Evolutionary conservation across 2,888 invertebrate genomes (phyloP).

Genomic region (Coelinius sp.): DNA sequence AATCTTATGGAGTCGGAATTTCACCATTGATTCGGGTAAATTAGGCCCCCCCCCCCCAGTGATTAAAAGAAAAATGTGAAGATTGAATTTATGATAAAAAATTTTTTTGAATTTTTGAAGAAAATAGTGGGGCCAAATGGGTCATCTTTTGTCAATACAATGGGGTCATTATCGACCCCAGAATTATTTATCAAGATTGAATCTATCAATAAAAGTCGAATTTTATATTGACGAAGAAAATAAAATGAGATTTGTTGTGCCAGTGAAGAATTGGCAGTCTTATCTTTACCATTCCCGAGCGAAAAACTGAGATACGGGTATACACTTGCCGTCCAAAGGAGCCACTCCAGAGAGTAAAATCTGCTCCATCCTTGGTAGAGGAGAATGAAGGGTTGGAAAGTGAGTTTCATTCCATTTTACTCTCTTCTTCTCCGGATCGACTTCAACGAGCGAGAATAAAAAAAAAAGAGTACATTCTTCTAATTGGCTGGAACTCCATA

Average conservation of each 20-base stretch:
- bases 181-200: too few relatives aligned
- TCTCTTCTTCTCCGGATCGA: neutral
- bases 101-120: too few relatives aligned
- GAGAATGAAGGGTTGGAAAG: neutral
- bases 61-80: too few relatives aligned
- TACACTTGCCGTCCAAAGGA: slow-evolving; percentile 12
- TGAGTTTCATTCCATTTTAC: slow-evolving; percentile 8
- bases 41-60: too few relatives aligned
- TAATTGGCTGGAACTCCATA: too few relatives aligned
- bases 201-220: too few relatives aligned
- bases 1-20: neutral
- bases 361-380: neutral
- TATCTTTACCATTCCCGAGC: slow-evolving; percentile 29
- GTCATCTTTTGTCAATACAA: too few relatives aligned
- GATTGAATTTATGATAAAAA: too few relatives aligned
- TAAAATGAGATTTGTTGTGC: neutral
- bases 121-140: too few relatives aligned
- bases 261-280: slow-evolving; percentile 19
- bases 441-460: neutral
- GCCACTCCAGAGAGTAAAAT: neutral
- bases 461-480: neutral
- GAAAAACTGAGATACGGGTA: slow-evolving; percentile 7
- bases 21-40: too few relatives aligned
- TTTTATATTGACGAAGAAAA: too few relatives aligned
- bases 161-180: neutral